A percentile compares a stretch with the other conserved stretches of the same genome.
Conservation (phyloP, 2,888 invertebrate species). For the Megalurothrips usitatus region DNA sequence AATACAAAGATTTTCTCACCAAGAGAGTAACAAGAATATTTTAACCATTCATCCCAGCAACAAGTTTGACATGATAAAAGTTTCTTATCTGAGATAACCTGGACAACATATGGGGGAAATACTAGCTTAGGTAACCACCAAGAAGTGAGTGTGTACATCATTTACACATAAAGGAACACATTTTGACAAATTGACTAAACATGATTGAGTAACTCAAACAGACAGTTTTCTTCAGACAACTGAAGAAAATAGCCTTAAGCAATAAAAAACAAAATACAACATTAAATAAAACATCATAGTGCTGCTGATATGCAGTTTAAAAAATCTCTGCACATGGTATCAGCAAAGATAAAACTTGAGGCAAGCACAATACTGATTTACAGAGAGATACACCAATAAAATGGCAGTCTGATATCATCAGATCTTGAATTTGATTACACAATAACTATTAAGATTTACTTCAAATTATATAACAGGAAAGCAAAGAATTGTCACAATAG, state of each 20-base stretch:
- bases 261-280: slow-evolving; percentile 24
- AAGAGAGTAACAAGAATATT: not conserved
- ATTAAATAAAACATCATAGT: slow-evolving; percentile 15
- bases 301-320: slow-evolving; percentile 7
- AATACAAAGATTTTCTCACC: not conserved
- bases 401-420: slow-evolving; percentile 13
- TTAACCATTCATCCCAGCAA: not conserved
- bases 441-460: not conserved
- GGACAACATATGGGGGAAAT: not conserved
- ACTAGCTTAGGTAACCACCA: slow-evolving; percentile 20
- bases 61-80: not conserved
- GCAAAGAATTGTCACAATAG: slow-evolving; percentile 25
- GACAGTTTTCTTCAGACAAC: not conserved
- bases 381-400: slow-evolving; percentile 19
- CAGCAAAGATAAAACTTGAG: slow-evolving; percentile 17
- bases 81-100: not conserved
- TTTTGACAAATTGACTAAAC: slow-evolving; percentile 25
- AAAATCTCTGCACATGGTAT: not conserved
- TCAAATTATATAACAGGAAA: slow-evolving; percentile 21
- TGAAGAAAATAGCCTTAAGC: slow-evolving; percentile 1
- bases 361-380: slow-evolving; percentile 23
- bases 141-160: slow-evolving; percentile 26
- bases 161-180: slow-evolving; percentile 26
- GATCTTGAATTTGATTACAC: slow-evolving; percentile 16
- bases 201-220: slow-evolving; percentile 20